These are phyloP conservation scores for Microctenopoma steveboyesi DNA, from an alignment of 2,797 vertebrate genomes.

Conservation along the genomic window DNA sequence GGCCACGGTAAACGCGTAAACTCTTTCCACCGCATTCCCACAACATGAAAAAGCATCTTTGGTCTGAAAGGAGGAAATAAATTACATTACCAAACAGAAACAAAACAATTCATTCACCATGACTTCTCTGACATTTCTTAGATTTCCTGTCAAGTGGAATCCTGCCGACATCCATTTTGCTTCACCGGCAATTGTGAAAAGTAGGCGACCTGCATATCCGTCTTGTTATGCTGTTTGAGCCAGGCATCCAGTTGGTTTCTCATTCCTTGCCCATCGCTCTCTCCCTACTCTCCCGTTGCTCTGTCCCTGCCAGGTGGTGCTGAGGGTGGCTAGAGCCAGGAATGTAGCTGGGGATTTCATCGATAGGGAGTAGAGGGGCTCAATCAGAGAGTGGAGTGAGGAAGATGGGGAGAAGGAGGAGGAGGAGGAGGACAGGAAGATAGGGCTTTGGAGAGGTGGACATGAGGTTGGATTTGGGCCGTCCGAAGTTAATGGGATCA, in stretches of 20 bases:
- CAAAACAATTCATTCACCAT: conserved; percentile 69
- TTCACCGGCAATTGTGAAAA: conserved; percentile 60
- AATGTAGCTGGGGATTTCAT: conserved; percentile 42
- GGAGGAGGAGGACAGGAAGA: conserved; percentile 20
- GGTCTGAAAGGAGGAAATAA: conserved; percentile 15
- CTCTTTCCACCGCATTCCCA: conserved; percentile 32
- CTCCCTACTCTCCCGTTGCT: conserved; percentile 55
- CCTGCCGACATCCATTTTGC: conserved; percentile 68
- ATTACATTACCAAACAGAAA: conserved; percentile 54
- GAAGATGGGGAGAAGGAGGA: conserved; percentile 1
- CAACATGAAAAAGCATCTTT: conserved; percentile 26
- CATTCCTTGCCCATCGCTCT: conserved; percentile 59
- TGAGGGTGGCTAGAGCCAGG: conserved; percentile 50
- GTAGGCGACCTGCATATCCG: conserved; percentile 63
- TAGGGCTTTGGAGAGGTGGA: conserved; percentile 42
- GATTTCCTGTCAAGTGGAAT: conserved; percentile 73
- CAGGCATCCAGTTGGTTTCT: conserved; percentile 74
- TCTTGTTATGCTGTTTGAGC: conserved; percentile 66
- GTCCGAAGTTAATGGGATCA: conserved; percentile 82
- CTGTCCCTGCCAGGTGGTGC: conserved; percentile 63
- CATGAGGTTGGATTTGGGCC: conserved; percentile 60
- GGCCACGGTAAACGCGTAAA: conserved; percentile 16
- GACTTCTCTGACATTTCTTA: conserved; percentile 73
- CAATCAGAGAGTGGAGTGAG: conserved; percentile 32
- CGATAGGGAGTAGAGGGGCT: conserved; percentile 37